phyloP scores from a whole-genome alignment of 2,113 vertebrate species.

The Neopipo cinnamomea region DNA sequence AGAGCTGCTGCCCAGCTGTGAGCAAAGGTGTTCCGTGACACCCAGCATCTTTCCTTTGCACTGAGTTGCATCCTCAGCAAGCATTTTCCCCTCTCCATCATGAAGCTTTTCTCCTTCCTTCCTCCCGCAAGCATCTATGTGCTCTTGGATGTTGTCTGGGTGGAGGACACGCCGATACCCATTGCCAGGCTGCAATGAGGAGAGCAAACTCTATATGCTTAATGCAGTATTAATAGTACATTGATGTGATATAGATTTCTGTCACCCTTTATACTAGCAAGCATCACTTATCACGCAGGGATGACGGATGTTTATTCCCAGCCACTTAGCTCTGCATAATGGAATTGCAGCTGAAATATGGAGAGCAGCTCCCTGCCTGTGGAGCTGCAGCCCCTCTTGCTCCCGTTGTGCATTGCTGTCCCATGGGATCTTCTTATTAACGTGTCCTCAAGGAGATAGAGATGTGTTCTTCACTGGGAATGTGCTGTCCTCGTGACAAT shows the following conservation, averaged over 20 bases:
- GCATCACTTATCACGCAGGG: conserved; percentile 64
- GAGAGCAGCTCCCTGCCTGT: conserved; percentile 47
- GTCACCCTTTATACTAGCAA: conserved; percentile 71
- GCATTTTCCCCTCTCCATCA: neutral
- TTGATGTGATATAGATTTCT: conserved; percentile 73
- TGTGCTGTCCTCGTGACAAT: rapidly evolving
- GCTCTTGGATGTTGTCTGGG: neutral
- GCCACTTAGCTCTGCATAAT: conserved; percentile 70
- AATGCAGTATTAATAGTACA: conserved; percentile 74
- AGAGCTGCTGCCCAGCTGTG: neutral
- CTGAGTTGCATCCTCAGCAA: neutral
- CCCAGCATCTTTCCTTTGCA: neutral
- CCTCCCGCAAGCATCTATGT: neutral
- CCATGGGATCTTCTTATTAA: neutral
- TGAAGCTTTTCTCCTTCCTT: neutral
- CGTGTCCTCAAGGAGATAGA: neutral
- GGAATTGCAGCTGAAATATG: conserved; percentile 70
- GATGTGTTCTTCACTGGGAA: neutral
- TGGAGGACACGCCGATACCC: conserved; percentile 7
- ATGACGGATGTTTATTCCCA: conserved; percentile 73
- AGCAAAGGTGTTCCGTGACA: neutral
- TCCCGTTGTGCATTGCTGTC: neutral
- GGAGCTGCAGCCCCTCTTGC: neutral
- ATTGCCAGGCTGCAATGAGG: conserved; percentile 17
- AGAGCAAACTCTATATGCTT: conserved; percentile 30